Evolutionary conservation across 2,888 invertebrate species (phyloP).

Genomic region (Tenthredo amoena): DNA sequence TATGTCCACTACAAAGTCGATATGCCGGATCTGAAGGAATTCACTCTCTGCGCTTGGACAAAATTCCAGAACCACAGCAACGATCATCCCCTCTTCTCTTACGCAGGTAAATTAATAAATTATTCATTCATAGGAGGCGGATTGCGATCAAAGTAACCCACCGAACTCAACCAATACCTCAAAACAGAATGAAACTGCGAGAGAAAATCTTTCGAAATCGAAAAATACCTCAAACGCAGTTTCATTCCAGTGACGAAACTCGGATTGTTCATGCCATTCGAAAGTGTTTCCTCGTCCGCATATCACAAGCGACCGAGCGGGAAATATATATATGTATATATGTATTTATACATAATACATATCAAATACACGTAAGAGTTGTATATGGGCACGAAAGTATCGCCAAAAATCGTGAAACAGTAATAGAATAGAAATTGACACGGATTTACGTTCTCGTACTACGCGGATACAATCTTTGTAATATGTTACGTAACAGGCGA

Average conservation of each 20-base stretch:
- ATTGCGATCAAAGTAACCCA: no score
- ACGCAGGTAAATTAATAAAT: constrained; percentile 82
- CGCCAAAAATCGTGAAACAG: background rate
- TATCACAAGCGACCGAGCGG: background rate
- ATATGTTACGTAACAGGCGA: background rate
- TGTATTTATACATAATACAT: background rate
- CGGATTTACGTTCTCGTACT: background rate
- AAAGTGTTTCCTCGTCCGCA: constrained; percentile 21
- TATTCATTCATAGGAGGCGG: background rate
- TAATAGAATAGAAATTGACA: no score
- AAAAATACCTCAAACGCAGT: background rate
- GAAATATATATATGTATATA: background rate
- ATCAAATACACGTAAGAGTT: background rate
- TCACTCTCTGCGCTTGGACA: constrained; percentile 91
- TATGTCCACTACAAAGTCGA: constrained; percentile 87
- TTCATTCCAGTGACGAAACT: constrained; percentile 19
- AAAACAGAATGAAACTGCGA: background rate
- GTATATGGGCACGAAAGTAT: background rate
- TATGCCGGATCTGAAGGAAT: constrained; percentile 89
- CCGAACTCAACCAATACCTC: background rate
- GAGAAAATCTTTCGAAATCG: constrained; percentile 16
- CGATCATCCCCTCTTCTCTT: constrained; percentile 91
- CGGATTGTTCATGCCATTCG: constrained; percentile 34
- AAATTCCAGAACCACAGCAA: constrained; percentile 90
- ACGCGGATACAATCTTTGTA: background rate